These are phyloP conservation scores for Digitonthophagus gazella DNA, from an alignment of 2,888 invertebrate species.

Conservation along the genomic window DNA sequence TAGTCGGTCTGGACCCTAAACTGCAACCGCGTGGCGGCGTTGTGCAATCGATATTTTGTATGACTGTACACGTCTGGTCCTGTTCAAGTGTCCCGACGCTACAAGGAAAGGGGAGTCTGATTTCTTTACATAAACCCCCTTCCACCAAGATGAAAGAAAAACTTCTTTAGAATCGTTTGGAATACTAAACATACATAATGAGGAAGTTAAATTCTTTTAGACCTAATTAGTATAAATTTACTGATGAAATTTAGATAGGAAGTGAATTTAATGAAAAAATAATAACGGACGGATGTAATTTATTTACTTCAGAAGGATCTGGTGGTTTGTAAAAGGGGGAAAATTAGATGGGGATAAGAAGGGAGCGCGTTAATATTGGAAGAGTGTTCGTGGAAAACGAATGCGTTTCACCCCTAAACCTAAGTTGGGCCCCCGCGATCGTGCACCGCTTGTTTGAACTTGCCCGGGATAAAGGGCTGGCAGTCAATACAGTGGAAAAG, in stretches of 20 bases:
- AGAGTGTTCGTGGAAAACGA: not conserved
- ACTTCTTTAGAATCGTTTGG: not conserved
- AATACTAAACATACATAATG: too few relatives aligned
- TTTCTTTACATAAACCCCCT: not conserved
- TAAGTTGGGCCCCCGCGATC: not conserved
- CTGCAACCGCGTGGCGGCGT: constrained; percentile 32
- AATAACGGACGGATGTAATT: too few relatives aligned
- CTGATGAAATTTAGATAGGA: too few relatives aligned
- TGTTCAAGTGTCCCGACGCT: not conserved
- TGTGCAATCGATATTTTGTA: constrained; percentile 37
- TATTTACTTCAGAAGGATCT: not conserved
- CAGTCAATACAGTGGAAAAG: not conserved
- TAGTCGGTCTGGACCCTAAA: constrained; percentile 36
- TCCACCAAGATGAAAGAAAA: not conserved
- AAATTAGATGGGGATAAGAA: not conserved
- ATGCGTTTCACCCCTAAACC: not conserved
- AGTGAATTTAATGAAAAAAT: not conserved
- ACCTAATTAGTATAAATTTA: too few relatives aligned
- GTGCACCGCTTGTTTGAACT: not conserved
- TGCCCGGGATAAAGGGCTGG: not conserved
- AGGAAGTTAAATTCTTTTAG: too few relatives aligned
- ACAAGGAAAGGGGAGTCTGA: not conserved
- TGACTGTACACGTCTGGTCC: constrained; percentile 1
- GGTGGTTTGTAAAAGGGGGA: not conserved
- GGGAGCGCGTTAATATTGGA: not conserved